Conservation (phyloP, 2,888 invertebrate genomes). For the Perizoma flavofasciatum region DNA sequence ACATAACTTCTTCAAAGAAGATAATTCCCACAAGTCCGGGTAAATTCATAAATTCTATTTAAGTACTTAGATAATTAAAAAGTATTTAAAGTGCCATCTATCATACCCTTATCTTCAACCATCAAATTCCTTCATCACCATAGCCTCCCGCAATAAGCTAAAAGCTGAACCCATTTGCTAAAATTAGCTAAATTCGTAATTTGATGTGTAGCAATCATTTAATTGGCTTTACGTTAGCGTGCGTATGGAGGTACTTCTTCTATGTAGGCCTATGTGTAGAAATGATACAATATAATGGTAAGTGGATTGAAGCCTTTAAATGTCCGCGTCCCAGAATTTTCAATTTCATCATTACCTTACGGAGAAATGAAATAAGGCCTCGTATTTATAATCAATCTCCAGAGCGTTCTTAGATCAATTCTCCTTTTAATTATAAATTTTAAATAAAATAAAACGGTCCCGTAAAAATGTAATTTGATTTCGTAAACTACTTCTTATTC, state of each 20-base stretch:
- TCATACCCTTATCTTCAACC: background rate
- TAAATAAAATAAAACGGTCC: too few relatives aligned
- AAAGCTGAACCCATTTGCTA: conserved; percentile 28
- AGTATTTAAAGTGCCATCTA: background rate
- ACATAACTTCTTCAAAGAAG: too few relatives aligned
- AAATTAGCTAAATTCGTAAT: conserved; percentile 30
- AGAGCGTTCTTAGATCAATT: too few relatives aligned
- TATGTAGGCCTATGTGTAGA: background rate
- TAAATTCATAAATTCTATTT: too few relatives aligned
- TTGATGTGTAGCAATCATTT: conserved; percentile 26
- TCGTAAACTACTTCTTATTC: too few relatives aligned
- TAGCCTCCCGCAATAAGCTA: conserved; percentile 24
- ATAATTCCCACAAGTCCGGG: too few relatives aligned
- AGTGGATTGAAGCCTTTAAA: conserved; percentile 22
- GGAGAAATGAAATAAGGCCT: background rate
- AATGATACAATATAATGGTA: conserved; percentile 3
- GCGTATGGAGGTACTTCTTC: background rate
- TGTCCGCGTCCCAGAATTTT: conserved; percentile 7
- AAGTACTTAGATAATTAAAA: background rate
- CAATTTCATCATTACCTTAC: conserved; percentile 1
- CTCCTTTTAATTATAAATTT: too few relatives aligned
- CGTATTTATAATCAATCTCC: background rate
- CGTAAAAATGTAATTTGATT: too few relatives aligned
- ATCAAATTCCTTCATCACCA: conserved; percentile 11
- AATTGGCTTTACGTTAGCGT: conserved; percentile 22